Base-by-base conservation (phyloP, 92 coral and sea anemone species). In the Parazoanthus darwini region DNA sequence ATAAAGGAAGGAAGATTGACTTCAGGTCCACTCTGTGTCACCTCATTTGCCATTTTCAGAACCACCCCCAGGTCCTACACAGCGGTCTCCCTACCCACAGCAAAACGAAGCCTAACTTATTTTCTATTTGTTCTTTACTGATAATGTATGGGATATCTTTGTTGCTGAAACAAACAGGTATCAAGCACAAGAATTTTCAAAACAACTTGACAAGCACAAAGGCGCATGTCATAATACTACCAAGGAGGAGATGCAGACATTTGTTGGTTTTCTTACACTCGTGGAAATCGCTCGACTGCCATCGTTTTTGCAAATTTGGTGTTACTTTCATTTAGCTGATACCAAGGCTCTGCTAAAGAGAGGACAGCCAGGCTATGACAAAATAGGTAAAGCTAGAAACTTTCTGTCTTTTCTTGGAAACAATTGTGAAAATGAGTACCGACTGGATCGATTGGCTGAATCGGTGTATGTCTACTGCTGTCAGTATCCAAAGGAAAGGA, bases 81-180 rank as follows among this genome's bases (percentile, higher is more conserved):
- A 82, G 33, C 82, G 92, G 65, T 89, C 85, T 77, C 89, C 88
- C 38, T 51, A 46, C 58, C 82, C 29, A 10, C 72, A 82, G 38
- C 72, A 80, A 15, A 44, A 43, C 48, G 23, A 39, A 25, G 90
- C 81, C 0, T 79, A 80, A 59, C 85, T 22, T 82, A 86, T 44
- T 92, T 89, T 78, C 33, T 83, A 92, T 50, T 13, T 39, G 5
- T 63, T 86, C 77, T 92, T 89, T 33, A 89, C 88, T n/a, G 89
- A 89, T 20, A 72, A 85, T 11, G 33, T 92, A 36, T 89, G 89
- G 91, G 86, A 86, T 3, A 46, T 92, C 65, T 29, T 89, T 8
- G 88, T 92, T 59, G 65, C 67, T 14, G 92, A 92, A 77, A 92
- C 92, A 26, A 92, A 92, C 90, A 73, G 82, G 20, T 92, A 92